phyloP scores from a whole-genome alignment of 2,888 invertebrate genomes.

The Scaptomyza flava region DNA sequence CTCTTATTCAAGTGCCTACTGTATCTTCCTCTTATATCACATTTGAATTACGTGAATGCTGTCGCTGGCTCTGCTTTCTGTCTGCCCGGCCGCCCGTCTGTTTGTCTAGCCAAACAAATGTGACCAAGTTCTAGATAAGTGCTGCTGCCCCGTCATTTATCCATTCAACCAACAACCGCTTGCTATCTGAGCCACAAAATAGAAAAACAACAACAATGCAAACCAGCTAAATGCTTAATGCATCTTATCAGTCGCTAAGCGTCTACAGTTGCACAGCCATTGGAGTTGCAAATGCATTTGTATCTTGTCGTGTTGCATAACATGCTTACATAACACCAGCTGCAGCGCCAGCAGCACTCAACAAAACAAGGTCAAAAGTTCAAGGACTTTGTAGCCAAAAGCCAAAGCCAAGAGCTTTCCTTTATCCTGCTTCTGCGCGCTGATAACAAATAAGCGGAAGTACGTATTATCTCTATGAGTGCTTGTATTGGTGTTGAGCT shows the following conservation, averaged over 20 bases:
- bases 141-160: conserved; percentile 19
- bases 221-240: conserved; percentile 16
- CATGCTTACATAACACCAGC: conserved; percentile 56
- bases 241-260: conserved; percentile 39
- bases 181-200: conserved; percentile 29
- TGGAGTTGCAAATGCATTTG: conserved; percentile 27
- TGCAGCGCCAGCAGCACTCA: background rate
- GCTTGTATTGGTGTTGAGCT: background rate
- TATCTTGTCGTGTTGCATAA: conserved; percentile 29
- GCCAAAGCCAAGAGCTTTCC: conserved; percentile 44
- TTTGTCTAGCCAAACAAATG: conserved; percentile 26
- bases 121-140: conserved; percentile 50
- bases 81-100: conserved; percentile 8
- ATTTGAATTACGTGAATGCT: conserved; percentile 17
- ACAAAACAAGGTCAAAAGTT: conserved; percentile 78
- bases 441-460: conserved; percentile 37
- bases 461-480: conserved; percentile 3
- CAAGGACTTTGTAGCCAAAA: conserved; percentile 64
- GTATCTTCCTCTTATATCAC: conserved; percentile 7
- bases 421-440: conserved; percentile 32
- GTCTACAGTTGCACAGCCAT: conserved; percentile 44
- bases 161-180: conserved; percentile 16
- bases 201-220: no score
- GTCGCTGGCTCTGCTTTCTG: background rate
- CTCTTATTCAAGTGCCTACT: background rate